These are phyloP conservation scores for Channa argus DNA, from an alignment of 2,113 vertebrate genomes.

Conservation along the genomic window DNA sequence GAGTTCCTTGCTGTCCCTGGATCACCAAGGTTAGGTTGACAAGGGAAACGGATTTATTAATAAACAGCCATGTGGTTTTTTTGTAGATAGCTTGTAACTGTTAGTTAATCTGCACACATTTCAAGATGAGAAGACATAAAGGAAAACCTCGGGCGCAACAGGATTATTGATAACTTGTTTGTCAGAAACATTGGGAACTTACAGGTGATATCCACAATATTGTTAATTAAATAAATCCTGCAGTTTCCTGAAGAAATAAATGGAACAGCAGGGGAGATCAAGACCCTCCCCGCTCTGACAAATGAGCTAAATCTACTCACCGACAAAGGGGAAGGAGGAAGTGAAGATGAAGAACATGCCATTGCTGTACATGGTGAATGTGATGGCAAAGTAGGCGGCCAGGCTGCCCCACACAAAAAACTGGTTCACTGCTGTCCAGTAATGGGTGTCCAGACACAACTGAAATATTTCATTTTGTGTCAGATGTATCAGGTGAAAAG, in stretches of 20 bases:
- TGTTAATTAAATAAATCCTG: too few species aligned
- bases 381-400: constrained; percentile 90
- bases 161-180: too few species aligned
- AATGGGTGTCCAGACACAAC: constrained; percentile 91
- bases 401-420: constrained; percentile 96
- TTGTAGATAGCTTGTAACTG: too few species aligned
- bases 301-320: constrained; percentile 41
- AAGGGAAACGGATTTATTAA: background rate
- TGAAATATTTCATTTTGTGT: constrained; percentile 61
- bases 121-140: too few species aligned
- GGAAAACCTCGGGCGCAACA: too few species aligned
- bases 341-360: constrained; percentile 92
- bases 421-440: constrained; percentile 95
- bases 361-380: constrained; percentile 93
- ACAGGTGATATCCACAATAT: too few species aligned
- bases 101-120: too few species aligned
- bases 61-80: background rate
- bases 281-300: background rate
- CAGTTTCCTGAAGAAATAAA: too few species aligned
- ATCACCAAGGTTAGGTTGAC: constrained; percentile 11
- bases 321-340: constrained; percentile 89
- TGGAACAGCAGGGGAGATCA: too few species aligned
- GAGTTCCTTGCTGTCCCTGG: constrained; percentile 92
- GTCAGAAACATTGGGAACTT: too few species aligned
- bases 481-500: background rate